Conservation (phyloP, 2,113 vertebrate genomes). For the Oriolus oriolus region DNA sequence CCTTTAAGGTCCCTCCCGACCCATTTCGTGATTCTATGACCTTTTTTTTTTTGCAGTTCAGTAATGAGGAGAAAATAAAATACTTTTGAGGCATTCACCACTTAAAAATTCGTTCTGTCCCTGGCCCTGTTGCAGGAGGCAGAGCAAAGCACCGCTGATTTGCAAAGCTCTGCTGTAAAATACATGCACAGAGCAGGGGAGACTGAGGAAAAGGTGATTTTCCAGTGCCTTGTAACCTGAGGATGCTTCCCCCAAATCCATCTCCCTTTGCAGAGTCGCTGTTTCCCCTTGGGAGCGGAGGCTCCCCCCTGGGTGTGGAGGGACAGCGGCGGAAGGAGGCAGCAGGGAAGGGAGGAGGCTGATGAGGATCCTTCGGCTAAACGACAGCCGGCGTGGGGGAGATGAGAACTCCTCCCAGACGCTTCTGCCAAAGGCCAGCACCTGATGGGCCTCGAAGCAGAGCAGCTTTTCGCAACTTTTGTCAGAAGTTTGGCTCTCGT, state of each 20-base stretch:
- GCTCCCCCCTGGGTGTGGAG: not conserved
- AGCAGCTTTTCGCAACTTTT: not conserved
- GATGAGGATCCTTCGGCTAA: not conserved
- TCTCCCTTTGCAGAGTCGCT: not conserved
- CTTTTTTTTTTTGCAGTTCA: not conserved
- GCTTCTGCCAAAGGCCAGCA: not conserved
- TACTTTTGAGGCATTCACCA: not conserved
- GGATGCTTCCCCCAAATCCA: not conserved
- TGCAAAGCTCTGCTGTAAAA: not conserved
- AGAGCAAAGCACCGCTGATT: not conserved
- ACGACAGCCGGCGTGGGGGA: not conserved
- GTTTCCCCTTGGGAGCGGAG: no score
- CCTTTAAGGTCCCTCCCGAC: not conserved
- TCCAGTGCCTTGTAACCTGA: not conserved
- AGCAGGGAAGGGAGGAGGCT: not conserved
- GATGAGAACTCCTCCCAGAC: not conserved
- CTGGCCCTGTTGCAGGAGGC: not conserved
- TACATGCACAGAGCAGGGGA: not conserved
- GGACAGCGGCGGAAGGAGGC: not conserved
- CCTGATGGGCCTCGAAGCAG: not conserved
- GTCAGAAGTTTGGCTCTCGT: not conserved
- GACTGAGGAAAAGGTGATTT: not conserved
- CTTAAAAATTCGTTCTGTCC: not conserved
- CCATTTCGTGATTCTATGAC: not conserved
- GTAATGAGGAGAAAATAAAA: not conserved